Conservation (phyloP, 2,888 invertebrate genomes). For the Drosophila testacea region DNA sequence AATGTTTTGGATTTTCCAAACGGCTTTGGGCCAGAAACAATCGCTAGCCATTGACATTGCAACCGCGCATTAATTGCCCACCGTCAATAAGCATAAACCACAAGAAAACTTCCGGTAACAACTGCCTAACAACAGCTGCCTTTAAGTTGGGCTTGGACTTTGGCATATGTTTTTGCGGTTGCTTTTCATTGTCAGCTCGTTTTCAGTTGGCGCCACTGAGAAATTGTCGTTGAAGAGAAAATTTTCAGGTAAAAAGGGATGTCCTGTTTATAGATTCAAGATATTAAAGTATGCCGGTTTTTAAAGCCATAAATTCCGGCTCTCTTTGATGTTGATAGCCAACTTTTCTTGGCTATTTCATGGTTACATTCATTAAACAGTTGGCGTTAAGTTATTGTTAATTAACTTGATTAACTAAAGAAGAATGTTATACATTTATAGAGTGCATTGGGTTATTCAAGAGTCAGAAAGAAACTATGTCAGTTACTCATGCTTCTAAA, state of each 20-base stretch:
- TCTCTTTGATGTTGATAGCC: neutral
- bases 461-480: neutral
- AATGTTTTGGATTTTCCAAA: slow-evolving; percentile 67
- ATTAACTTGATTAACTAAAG: neutral
- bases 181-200: slow-evolving; percentile 1
- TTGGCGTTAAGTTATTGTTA: neutral
- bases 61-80: slow-evolving; percentile 56
- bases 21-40: slow-evolving; percentile 40
- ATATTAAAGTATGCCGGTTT: neutral
- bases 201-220: slow-evolving; percentile 1
- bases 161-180: slow-evolving; percentile 32
- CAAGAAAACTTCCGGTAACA: slow-evolving; percentile 62
- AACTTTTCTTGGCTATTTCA: neutral
- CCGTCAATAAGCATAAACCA: slow-evolving; percentile 37
- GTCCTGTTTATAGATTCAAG: neutral
- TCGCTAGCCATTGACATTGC: slow-evolving; percentile 54
- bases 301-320: neutral
- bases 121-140: slow-evolving; percentile 30
- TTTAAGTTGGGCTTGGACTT: slow-evolving; percentile 35
- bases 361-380: slow-evolving; percentile 7
- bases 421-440: neutral
- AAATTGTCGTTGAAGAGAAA: neutral
- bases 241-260: neutral
- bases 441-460: neutral
- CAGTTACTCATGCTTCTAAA: neutral